Percentiles rank a stretch among this genome's conserved stretches.
phyloP scores from a whole-genome alignment of 2,888 invertebrate genomes.

The Hyposoter dolosus region DNA sequence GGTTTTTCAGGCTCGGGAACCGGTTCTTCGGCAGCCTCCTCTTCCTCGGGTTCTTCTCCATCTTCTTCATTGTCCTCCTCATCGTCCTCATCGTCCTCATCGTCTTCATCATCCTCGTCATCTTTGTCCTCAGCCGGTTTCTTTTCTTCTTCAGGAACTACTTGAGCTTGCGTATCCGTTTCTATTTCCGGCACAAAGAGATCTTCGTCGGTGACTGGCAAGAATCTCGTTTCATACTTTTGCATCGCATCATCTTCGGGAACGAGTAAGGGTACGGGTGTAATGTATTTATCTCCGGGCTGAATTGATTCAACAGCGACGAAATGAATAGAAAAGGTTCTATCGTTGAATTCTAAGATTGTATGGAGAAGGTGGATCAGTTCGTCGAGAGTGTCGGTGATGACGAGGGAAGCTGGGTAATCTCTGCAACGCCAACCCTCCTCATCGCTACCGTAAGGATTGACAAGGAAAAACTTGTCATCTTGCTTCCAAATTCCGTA shows the following conservation, averaged over 20 bases:
- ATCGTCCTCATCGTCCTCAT: slow-evolving; percentile 44
- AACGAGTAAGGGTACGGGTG: slow-evolving; percentile 56
- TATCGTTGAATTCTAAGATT: slow-evolving; percentile 79
- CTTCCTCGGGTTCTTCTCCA: slow-evolving; percentile 61
- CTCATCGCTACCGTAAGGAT: slow-evolving; percentile 80
- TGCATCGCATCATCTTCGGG: slow-evolving; percentile 67
- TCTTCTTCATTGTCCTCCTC: slow-evolving; percentile 49
- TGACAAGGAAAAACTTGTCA: slow-evolving; percentile 77
- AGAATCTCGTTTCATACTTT: slow-evolving; percentile 76
- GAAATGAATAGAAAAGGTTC: slow-evolving; percentile 76
- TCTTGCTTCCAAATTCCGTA: slow-evolving; percentile 79
- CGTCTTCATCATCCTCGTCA: slow-evolving; percentile 55
- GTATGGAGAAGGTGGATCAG: slow-evolving; percentile 77
- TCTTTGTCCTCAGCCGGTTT: slow-evolving; percentile 28
- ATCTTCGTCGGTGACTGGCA: slow-evolving; percentile 80
- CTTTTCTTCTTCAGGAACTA: slow-evolving; percentile 14
- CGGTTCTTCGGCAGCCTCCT: slow-evolving; percentile 50
- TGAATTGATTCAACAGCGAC: slow-evolving; percentile 75
- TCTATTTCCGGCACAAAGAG: slow-evolving; percentile 64
- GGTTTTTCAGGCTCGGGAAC: slow-evolving; percentile 62
- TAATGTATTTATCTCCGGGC: slow-evolving; percentile 72
- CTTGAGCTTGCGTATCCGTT: slow-evolving; percentile 17
- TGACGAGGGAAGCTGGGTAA: slow-evolving; percentile 75
- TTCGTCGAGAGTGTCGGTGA: slow-evolving; percentile 76
- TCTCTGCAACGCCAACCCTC: slow-evolving; percentile 78